Base-by-base conservation (phyloP, 2,888 invertebrate species). In the Philonicus albiceps region DNA sequence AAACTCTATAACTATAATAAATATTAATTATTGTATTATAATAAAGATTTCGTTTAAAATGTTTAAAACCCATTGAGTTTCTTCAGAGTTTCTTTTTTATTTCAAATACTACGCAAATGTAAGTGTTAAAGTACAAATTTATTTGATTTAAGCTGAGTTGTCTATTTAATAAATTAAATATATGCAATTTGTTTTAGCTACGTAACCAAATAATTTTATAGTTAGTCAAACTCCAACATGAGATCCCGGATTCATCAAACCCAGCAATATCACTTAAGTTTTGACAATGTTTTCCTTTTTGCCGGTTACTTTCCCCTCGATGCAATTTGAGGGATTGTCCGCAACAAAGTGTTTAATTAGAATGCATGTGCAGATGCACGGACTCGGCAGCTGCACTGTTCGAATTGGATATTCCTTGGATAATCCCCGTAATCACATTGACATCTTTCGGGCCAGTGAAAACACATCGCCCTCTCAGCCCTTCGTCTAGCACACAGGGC, bases 401-500 rank as follows among this genome's bases (percentile, higher is more conserved):
- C 27, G 80, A 78, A 72, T 72, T 34, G 34, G 55, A 72, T 83
- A 72, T 64, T n/a, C 83, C 83, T 37, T 83, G 40, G 72, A 83
- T 83, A 83, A 83, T 64, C 83, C 40, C 22, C 34, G 72, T 83
- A 83, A 83, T 83, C 83, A 37, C 64, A 83, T 64, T 83, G 83
- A 83, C 64, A 37, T 43, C 34, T 16, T 83, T 49, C 30, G 49
- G 80, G 80, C 64, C 13, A 34, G 64, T 16, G 40, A 76, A 76
- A 76, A 76, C 76, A 76, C 22, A 76, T 31, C 16, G 30, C 49
- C 30, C 30, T 19, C 31, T 19, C 31, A 8, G n/a, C 83, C 72
- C 83, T 34, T 31, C 27, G 19, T 2, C 30, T n/a, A 72, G 37
- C 22, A 19, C 7, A 80, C 7, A 27, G 64, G 55, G 19, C 16